Conservation (phyloP, 2,113 vertebrate genomes). For the Arizona elegans region DNA sequence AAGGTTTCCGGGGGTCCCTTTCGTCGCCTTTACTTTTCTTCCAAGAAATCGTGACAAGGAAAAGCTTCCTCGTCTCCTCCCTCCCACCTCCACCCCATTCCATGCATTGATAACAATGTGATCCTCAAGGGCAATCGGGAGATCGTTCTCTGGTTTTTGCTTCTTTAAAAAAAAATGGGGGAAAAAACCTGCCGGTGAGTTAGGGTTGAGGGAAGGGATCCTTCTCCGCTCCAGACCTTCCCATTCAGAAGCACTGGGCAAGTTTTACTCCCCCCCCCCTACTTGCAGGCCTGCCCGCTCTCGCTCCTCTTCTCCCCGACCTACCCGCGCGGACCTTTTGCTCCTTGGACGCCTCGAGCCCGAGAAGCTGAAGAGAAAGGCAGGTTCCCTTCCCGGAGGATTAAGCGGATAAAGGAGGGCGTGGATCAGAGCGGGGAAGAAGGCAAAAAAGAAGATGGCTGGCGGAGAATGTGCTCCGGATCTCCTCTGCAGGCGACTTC, state of each 20-base stretch:
- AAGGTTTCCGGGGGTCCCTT: background rate
- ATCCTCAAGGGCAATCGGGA: background rate
- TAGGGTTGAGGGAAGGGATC: background rate
- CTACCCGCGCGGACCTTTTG: background rate
- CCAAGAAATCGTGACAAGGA: background rate
- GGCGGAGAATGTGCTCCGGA: background rate
- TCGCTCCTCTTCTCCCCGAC: background rate
- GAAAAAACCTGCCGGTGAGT: background rate
- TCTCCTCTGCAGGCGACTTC: background rate
- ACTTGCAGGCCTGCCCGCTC: background rate
- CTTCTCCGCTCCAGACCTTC: background rate
- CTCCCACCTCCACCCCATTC: too few relatives aligned
- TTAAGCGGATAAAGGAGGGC: background rate
- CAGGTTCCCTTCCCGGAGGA: background rate
- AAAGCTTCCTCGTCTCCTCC: accelerated
- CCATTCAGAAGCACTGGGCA: background rate
- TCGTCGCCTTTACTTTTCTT: background rate
- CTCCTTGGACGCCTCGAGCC: background rate
- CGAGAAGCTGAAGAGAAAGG: background rate
- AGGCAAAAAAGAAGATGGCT: background rate
- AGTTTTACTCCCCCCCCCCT: too few relatives aligned
- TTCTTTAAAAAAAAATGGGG: background rate
- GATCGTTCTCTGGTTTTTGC: background rate
- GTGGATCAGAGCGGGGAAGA: background rate
- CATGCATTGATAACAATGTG: background rate